These are phyloP conservation scores for Caenorhabditis japonica DNA, from an alignment of 2,888 invertebrate genomes.

Conservation along the genomic window DNA sequence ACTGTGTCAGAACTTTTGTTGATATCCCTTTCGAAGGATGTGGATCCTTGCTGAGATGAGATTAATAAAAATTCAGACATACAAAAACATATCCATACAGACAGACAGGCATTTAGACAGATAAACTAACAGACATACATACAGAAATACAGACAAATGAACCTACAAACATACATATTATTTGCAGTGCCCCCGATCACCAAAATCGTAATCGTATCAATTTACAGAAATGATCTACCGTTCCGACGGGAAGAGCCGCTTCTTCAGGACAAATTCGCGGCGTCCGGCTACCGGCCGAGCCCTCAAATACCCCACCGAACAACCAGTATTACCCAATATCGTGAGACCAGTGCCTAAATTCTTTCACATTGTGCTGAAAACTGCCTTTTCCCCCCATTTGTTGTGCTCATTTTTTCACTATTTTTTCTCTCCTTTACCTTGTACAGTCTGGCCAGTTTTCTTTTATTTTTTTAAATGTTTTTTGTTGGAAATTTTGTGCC, in stretches of 20 bases:
- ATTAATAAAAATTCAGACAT: too few relatives aligned
- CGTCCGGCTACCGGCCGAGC: constrained; percentile 52
- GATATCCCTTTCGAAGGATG: too few relatives aligned
- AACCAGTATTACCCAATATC: constrained; percentile 59
- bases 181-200: too few relatives aligned
- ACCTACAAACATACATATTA: too few relatives aligned
- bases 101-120: too few relatives aligned
- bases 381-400: constrained; percentile 6
- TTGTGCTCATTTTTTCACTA: constrained; percentile 15
- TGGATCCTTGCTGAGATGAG: too few relatives aligned
- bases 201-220: neutral
- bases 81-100: too few relatives aligned
- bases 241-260: constrained; percentile 62
- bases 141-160: too few relatives aligned
- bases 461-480: neutral
- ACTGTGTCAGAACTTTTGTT: too few relatives aligned
- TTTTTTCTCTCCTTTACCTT: too few relatives aligned
- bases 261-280: constrained; percentile 58
- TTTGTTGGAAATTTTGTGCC: neutral
- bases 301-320: constrained; percentile 58
- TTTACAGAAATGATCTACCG: constrained; percentile 61
- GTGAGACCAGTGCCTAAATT: constrained; percentile 68
- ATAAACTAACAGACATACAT: too few relatives aligned
- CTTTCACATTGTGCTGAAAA: too few relatives aligned
- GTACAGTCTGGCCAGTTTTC: constrained; percentile 30